Evolutionary conservation across 2,888 invertebrate species (phyloP), one percentile per base, ranked within the genome.

Genomic region (Corbicula japonica): DNA sequence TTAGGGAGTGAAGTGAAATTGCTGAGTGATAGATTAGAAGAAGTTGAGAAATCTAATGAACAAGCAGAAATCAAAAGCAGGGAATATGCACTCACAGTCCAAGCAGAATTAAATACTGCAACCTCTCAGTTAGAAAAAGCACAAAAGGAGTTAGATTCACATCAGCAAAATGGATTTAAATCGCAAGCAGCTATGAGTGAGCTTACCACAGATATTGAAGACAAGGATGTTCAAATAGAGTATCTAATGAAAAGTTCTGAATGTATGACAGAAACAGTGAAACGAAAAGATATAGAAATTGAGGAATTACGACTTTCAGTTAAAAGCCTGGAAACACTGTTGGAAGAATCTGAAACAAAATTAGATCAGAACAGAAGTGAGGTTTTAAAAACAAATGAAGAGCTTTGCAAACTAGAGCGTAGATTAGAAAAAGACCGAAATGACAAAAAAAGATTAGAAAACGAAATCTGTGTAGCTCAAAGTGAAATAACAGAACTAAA

Each of bases 231-330:
- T 44, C 75, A 79, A 62, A 52, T 79, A 32, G 69, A 73, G 26
- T 78, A 78, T 32, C 52, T 78, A n/a, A 38, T 78, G n/a, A 35
- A 73, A 44, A 78, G 78, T 44, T 54, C 78, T 23, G 48, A 56
- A 41, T 73, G 73, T 30, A 68, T 83, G 69, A 46, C 50, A 44
- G 69, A 72, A 50, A 69, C 73, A 12, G 23, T 71, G 10, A 68
- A 41, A 3, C 32, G 68, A 35, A 77, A 77, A 62, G 68, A 77
- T 41, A 54, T 8, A 23, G 77, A 77, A 68, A 66, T 41, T 23
- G 30, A 65, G 15, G 60, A 48, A 50, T 48, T 71, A 50, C 34
- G 30, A 34, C 15, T 46, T 26, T 21, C 34, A n/a, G n/a, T 66
- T 15, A 26, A 60, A 52, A 28, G 50, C 12, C 54, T 54, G 34